Percentiles rank a stretch among this genome's conserved stretches.
phyloP scores from a whole-genome alignment of 2,888 invertebrate species.

The Tanytarsus gracilentus region DNA sequence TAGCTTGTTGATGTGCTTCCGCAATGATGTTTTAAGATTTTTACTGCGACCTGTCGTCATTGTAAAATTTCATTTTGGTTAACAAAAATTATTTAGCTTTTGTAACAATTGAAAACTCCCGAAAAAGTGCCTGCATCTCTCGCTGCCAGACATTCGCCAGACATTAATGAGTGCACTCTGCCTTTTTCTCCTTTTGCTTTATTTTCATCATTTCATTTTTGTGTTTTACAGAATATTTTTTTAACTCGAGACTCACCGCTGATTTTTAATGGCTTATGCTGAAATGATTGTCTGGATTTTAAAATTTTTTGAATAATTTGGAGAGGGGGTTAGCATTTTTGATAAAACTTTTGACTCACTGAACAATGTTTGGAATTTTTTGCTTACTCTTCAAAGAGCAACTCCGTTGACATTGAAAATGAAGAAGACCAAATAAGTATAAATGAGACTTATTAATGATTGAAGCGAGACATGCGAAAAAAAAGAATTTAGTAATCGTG shows the following conservation, averaged over 20 bases:
- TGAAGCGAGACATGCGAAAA: too few relatives aligned
- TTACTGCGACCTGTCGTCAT: neutral
- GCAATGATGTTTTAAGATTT: neutral
- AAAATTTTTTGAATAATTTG: too few relatives aligned
- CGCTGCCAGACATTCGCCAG: conserved; percentile 27
- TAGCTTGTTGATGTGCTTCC: conserved; percentile 1
- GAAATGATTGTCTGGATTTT: too few relatives aligned
- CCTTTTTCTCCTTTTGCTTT: neutral
- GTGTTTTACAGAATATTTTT: neutral
- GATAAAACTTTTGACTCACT: too few relatives aligned
- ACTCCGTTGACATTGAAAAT: too few relatives aligned
- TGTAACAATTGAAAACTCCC: conserved; percentile 5
- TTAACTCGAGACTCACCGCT: neutral
- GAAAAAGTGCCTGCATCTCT: conserved; percentile 24
- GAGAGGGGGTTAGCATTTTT: too few relatives aligned
- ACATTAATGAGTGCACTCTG: conserved; percentile 28
- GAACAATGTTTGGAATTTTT: too few relatives aligned
- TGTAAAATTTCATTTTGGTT: neutral
- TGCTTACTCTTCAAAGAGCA: too few relatives aligned
- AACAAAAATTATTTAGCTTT: neutral
- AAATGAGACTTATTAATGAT: too few relatives aligned
- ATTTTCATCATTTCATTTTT: neutral
- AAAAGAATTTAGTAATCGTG: too few relatives aligned
- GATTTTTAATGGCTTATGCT: neutral
- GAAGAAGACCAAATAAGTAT: too few relatives aligned